phyloP scores from a whole-genome alignment of 2,888 invertebrate genomes.

The Idaea dimidiata region DNA sequence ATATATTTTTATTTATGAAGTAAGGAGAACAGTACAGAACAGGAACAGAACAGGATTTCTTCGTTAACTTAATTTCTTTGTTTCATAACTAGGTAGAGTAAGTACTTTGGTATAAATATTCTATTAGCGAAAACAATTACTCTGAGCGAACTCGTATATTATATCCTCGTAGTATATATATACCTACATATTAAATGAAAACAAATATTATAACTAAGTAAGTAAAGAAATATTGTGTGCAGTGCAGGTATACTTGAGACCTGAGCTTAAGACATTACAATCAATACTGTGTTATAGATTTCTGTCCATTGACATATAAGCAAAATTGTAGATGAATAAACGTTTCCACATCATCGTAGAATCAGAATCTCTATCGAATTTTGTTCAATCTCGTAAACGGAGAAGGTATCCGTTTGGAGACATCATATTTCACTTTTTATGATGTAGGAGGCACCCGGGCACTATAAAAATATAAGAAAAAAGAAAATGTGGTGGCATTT shows the following conservation, averaged over 20 bases:
- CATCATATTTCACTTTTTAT: conserved; percentile 77
- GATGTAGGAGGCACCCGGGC: conserved; percentile 67
- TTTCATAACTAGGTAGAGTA: neutral
- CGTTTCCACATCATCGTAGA: conserved; percentile 26
- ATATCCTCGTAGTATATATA: too few species aligned
- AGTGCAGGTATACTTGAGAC: too few species aligned
- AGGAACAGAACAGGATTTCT: too few species aligned
- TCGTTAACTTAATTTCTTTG: neutral
- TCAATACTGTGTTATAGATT: too few species aligned
- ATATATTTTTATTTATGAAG: too few species aligned
- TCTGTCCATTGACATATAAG: too few species aligned
- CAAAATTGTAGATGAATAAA: neutral
- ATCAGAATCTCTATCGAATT: conserved; percentile 62
- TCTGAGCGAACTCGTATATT: too few species aligned
- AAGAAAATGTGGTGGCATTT: conserved; percentile 59
- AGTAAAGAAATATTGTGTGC: too few species aligned
- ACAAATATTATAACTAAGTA: too few species aligned
- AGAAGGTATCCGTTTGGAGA: conserved; percentile 64
- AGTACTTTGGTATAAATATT: neutral
- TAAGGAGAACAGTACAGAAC: too few species aligned
- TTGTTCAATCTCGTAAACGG: conserved; percentile 69
- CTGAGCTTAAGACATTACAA: too few species aligned
- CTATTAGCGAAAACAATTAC: neutral
- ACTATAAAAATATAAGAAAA: conserved; percentile 69
- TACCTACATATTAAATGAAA: too few species aligned